These are phyloP conservation scores for Macrophya alboannulata DNA, from an alignment of 2,888 invertebrate species.

Conservation along the genomic window DNA sequence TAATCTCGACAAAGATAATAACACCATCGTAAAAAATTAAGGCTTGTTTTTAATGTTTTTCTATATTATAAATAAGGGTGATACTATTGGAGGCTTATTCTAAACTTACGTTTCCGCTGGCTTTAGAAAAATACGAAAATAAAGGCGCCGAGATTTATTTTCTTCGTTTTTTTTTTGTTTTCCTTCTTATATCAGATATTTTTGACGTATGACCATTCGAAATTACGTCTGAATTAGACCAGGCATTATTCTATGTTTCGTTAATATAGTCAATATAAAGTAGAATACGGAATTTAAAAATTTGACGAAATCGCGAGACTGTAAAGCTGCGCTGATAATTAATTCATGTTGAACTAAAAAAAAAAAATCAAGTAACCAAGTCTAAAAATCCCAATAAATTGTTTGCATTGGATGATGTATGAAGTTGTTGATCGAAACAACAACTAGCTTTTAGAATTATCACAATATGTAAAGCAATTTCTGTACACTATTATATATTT, in stretches of 20 bases:
- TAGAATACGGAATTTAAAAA: neutral
- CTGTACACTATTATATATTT: slow-evolving; percentile 57
- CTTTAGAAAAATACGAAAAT: slow-evolving; percentile 47
- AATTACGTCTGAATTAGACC: neutral
- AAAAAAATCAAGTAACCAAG: neutral
- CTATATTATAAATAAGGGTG: neutral
- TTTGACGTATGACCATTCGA: neutral
- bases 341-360: neutral
- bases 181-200: neutral
- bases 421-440: slow-evolving; percentile 16
- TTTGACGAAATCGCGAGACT: neutral
- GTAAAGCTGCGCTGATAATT: slow-evolving; percentile 7
- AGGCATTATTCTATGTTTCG: slow-evolving; percentile 18
- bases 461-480: slow-evolving; percentile 50
- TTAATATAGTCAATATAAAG: neutral
- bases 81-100: neutral
- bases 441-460: slow-evolving; percentile 25
- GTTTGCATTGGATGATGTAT: neutral
- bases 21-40: neutral
- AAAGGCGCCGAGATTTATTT: neutral
- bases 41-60: neutral
- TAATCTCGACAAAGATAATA: neutral
- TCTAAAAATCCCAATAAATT: neutral
- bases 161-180: neutral
- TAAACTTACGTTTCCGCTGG: slow-evolving; percentile 19